Evolutionary conservation across 2,888 invertebrate genomes (phyloP).

Genomic region (Augiades crinisus): DNA sequence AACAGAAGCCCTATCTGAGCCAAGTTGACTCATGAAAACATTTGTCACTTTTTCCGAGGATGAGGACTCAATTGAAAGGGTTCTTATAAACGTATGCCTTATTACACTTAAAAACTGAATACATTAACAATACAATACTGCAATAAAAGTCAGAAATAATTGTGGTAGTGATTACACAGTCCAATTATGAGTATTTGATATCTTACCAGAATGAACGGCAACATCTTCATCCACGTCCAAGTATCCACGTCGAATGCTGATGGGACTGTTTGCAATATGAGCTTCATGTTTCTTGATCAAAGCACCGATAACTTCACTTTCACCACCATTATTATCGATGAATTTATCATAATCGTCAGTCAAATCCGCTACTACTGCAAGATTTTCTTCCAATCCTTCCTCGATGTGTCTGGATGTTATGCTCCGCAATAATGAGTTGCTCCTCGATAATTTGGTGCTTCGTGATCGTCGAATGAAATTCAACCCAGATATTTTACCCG

Average conservation of each 20-base stretch:
- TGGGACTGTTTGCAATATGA: constrained; percentile 63
- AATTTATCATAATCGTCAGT: constrained; percentile 67
- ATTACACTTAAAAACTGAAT: no score
- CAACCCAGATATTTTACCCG: constrained; percentile 72
- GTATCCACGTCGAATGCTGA: constrained; percentile 72
- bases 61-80: no score
- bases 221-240: constrained; percentile 85
- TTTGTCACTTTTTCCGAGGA: no score
- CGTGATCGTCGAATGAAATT: constrained; percentile 87
- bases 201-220: constrained; percentile 87
- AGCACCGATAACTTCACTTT: constrained; percentile 65
- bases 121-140: no score
- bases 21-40: no score
- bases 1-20: no score
- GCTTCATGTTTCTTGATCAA: constrained; percentile 73
- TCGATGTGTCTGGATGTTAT: constrained; percentile 76
- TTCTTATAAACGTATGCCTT: no score
- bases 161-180: no score
- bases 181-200: neutral
- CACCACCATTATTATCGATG: constrained; percentile 64
- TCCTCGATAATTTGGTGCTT: constrained; percentile 86
- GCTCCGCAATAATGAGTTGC: constrained; percentile 83
- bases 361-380: constrained; percentile 62
- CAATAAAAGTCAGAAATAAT: no score
- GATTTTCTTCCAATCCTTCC: constrained; percentile 64